These are phyloP conservation scores for Falco naumanni DNA, from an alignment of 2,797 vertebrate species.

Conservation along the genomic window DNA sequence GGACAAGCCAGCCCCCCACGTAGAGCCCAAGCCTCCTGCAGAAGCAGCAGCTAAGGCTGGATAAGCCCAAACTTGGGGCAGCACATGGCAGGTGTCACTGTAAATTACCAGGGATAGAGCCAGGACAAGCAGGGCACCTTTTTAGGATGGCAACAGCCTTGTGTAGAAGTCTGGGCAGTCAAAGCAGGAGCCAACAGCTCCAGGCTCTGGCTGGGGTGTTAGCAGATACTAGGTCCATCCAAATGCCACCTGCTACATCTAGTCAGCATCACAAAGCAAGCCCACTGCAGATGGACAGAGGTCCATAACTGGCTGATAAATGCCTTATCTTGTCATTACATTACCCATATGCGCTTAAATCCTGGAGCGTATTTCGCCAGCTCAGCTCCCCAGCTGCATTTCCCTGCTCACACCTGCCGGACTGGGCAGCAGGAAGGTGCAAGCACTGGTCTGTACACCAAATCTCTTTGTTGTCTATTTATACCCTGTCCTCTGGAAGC, in stretches of 20 bases:
- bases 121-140: background rate
- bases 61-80: background rate
- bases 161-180: background rate
- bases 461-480: conserved; percentile 67
- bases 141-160: background rate
- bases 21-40: background rate
- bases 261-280: background rate
- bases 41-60: background rate
- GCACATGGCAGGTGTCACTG: background rate
- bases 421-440: conserved; percentile 22
- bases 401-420: background rate
- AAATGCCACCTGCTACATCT: conserved; percentile 30
- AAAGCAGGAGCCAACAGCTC: background rate
- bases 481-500: conserved; percentile 52
- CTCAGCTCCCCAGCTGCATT: background rate
- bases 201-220: background rate
- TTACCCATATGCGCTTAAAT: background rate
- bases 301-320: background rate
- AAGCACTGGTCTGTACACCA: conserved; percentile 9
- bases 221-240: background rate
- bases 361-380: background rate
- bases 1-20: background rate
- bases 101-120: background rate
- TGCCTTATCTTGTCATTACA: background rate
- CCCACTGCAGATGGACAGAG: background rate